A percentile compares a stretch with the other conserved stretches of the same genome.
These are phyloP conservation scores for Epizoanthus stellaris DNA, from an alignment of 92 coral and sea anemone genomes.

Conservation along the genomic window DNA sequence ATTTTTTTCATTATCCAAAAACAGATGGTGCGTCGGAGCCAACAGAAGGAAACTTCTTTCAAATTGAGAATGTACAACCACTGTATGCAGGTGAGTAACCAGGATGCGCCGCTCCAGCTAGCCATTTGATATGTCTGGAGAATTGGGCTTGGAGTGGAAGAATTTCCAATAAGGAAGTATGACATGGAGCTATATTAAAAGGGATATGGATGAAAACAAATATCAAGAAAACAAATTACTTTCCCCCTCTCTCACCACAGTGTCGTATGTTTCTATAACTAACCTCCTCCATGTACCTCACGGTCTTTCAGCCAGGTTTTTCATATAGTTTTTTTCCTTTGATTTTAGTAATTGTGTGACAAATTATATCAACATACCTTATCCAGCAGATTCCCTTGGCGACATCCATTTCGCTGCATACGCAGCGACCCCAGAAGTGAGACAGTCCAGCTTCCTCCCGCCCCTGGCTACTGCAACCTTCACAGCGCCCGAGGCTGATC, in stretches of 20 bases:
- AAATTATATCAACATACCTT: not conserved
- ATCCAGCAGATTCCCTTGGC: not conserved
- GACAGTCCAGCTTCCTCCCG: not conserved
- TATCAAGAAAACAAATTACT: too few relatives aligned
- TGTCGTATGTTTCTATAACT: too few relatives aligned
- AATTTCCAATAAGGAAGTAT: too few relatives aligned
- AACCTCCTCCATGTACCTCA: too few relatives aligned
- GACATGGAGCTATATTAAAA: too few relatives aligned
- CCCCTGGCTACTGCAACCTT: not conserved
- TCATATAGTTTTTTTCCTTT: too few relatives aligned
- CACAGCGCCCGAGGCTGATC: not conserved
- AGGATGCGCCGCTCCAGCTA: too few relatives aligned
- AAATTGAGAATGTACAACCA: constrained; percentile 82
- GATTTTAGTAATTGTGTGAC: too few relatives aligned
- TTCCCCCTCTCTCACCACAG: too few relatives aligned
- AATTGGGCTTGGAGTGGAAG: not conserved
- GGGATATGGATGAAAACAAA: too few relatives aligned
- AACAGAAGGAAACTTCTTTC: constrained; percentile 80
- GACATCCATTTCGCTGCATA: not conserved
- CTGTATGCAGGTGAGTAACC: constrained; percentile 58
- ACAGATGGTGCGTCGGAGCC: constrained; percentile 82
- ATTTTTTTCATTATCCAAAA: not conserved
- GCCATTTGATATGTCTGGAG: not conserved
- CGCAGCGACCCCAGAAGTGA: not conserved
- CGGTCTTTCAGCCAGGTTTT: too few relatives aligned